Base-by-base conservation (phyloP, 1,140 invertebrate genomes). In the Calycopis cecrops region DNA sequence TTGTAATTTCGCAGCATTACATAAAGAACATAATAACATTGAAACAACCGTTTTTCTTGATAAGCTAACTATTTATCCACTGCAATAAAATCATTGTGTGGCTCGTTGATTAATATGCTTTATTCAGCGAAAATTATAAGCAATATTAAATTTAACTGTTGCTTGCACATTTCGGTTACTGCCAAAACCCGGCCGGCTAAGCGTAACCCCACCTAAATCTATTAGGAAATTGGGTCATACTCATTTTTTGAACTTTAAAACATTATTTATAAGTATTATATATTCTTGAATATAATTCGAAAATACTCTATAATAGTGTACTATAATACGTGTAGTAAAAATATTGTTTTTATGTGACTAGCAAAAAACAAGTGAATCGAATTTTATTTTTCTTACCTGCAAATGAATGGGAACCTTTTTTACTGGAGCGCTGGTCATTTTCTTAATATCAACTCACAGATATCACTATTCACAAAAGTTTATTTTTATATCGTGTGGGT, bases 331-430 rank as follows among this genome's bases (percentile, higher is more conserved):
- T 40, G 10, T 14, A 40, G 9, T 44, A 16, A 16, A 17, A 17
- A 14, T n/a, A 3, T 16, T 44, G 7, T 4, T 40, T 42, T 44
- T 44, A 4, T 16, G 3, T 17, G 14, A 14, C 12, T 44, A 28
- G 71, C 67, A 71, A 44, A 44, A 66, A 77, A 77, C 73, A 79
- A 67, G 72, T 72, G 40, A 16, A 16, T 16, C 12, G n/a, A 16
- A 44, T 44, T 44, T 44, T 44, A 9, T n/a, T 9, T 52, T 47
- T 34, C 50, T 55, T 88, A 96, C 95, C 93, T 97, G 96, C 71
- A 98, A 90, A 88, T 97, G 96, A 83, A 98, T 96, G 35, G 96
- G 96, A 48, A 98, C 95, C 88, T 97, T 97, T 87, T 97, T 97
- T 61, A 97, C 95, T 58, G 94, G 90, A 42, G 85, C 87, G 68